Base-by-base conservation (phyloP, 1,140 invertebrate species). In the Eumaeus atala region DNA sequence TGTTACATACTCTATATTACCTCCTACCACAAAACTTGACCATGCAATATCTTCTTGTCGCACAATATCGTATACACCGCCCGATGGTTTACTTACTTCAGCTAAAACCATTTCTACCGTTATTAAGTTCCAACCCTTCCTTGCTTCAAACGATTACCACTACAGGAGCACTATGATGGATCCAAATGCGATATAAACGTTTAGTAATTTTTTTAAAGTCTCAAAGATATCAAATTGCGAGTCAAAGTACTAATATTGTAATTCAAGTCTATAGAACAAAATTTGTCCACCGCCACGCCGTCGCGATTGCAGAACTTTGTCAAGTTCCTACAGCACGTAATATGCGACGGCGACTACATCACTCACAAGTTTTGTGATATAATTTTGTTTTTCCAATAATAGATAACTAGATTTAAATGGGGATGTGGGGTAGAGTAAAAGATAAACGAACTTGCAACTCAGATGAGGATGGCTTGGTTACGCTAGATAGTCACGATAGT, bases 181-280 rank as follows among this genome's bases (percentile, higher is more conserved):
- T 67, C 67, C 61, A 69, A 66, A 74, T 73, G 72, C 71, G 54
- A 74, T 77, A 83, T 75, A 80, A 83, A 81, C 74, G 77, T 70
- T 66, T 77, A 79, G 77, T 73, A 77, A 75, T 80, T 80, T 72
- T 72, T 79, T 72, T 74, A 68, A 57, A 74, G 72, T 68, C 72
- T 77, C 72, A 74, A 74, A 74, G 65, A 72, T 63, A 67, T 66
- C 59, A 74, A 85, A 85, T 84, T 87, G 84, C 78, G 82, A 81
- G 79, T 81, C 65, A 69, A 79, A 79, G 78, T 70, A 74, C 77
- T 80, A 83, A 72, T 11, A 59, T 56, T 40, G 51, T 53, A 16
- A 44, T 44, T 21, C 40, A 53, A 38, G 28, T 53, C 12, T 42
- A 44, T 42, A 44, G 21, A 28, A 34, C 21, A 11, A 40, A 53